These are phyloP conservation scores for Phalacrocorax aristotelis DNA, from an alignment of 2,113 vertebrate species.

Conservation along the genomic window DNA sequence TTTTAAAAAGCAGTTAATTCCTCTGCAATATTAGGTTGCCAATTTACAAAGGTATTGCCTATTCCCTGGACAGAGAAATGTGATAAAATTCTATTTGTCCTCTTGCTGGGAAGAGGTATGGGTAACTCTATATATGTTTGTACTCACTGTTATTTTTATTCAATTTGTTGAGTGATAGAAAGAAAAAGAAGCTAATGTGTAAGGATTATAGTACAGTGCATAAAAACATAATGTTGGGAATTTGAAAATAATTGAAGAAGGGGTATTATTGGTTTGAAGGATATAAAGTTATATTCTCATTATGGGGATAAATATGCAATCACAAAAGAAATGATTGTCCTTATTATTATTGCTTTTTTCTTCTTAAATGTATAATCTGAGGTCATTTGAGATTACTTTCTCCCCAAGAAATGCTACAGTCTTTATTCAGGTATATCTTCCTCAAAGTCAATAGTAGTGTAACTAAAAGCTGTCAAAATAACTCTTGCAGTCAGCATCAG, in stretches of 20 bases:
- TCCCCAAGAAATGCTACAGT: neutral
- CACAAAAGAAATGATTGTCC: neutral
- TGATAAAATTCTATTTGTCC: neutral
- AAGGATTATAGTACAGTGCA: slow-evolving; percentile 16
- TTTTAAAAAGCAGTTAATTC: neutral
- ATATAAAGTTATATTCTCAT: slow-evolving; percentile 37
- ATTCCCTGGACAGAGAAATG: neutral
- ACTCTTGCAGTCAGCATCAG: neutral
- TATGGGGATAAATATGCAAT: neutral
- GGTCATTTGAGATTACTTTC: neutral
- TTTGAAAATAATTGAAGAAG: slow-evolving; percentile 45
- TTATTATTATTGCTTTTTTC: neutral
- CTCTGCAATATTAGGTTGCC: neutral
- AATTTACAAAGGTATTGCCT: neutral
- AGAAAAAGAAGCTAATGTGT: neutral
- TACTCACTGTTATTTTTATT: neutral
- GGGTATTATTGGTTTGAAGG: neutral
- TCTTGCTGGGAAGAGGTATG: slow-evolving; percentile 25
- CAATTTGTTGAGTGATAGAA: neutral
- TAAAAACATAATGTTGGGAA: slow-evolving; percentile 25
- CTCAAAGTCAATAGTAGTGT: neutral
- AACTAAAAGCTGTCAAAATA: neutral
- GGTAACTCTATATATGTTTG: slow-evolving; percentile 30
- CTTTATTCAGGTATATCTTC: neutral
- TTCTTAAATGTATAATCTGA: neutral